phyloP scores from a whole-genome alignment of 2,797 vertebrate species.

The Arnoldichthys spilopterus region DNA sequence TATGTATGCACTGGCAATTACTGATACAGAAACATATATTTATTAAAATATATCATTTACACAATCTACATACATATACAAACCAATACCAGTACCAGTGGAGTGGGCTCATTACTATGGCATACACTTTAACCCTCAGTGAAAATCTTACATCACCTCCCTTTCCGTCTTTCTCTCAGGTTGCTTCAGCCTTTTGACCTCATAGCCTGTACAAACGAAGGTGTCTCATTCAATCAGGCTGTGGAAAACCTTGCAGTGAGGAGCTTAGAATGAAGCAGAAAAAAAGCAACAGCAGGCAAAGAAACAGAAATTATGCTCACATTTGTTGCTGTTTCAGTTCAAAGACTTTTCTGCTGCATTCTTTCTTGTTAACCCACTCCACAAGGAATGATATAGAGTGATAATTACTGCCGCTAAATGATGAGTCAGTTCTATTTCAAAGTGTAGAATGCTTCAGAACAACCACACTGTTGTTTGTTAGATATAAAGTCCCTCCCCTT shows the following conservation, averaged over 20 bases:
- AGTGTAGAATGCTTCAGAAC: slow-evolving; percentile 13
- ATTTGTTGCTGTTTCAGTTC: slow-evolving; percentile 28
- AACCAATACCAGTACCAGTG: neutral
- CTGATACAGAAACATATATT: too few relatives aligned
- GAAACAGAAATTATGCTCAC: slow-evolving; percentile 39
- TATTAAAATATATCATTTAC: neutral
- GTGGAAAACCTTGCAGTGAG: slow-evolving; percentile 33
- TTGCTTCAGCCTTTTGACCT: slow-evolving; percentile 54
- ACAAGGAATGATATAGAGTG: slow-evolving; percentile 27
- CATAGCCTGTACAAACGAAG: slow-evolving; percentile 53
- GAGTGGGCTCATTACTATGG: slow-evolving; percentile 4
- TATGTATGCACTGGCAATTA: neutral
- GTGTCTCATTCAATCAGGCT: slow-evolving; percentile 55
- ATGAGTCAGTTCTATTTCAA: slow-evolving; percentile 16
- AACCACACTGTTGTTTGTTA: slow-evolving; percentile 40
- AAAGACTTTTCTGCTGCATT: slow-evolving; percentile 31
- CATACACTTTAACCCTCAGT: slow-evolving; percentile 29
- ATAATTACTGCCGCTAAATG: slow-evolving; percentile 38
- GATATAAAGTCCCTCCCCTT: slow-evolving; percentile 10
- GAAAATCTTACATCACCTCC: slow-evolving; percentile 42
- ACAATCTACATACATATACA: neutral
- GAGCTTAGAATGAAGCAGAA: neutral
- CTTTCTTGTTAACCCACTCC: slow-evolving; percentile 25
- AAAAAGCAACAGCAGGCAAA: neutral
- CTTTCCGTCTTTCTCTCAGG: slow-evolving; percentile 34